A percentile compares a stretch with the other conserved stretches of the same genome.
These are phyloP conservation scores for Patella ulyssiponensis DNA, from an alignment of 2,888 invertebrate species.

Conservation along the genomic window DNA sequence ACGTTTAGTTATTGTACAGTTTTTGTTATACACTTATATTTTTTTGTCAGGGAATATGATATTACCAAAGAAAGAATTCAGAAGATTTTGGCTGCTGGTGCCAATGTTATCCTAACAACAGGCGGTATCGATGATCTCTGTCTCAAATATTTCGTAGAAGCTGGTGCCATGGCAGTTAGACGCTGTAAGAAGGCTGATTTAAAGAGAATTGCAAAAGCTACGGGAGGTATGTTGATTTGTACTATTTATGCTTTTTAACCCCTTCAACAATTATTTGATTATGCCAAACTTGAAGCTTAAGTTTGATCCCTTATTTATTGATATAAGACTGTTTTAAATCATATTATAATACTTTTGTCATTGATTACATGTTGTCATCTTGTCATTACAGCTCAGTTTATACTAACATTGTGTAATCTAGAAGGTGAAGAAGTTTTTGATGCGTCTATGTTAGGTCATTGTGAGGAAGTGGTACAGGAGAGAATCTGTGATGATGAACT, in stretches of 20 bases:
- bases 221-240: constrained; percentile 78
- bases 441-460: constrained; percentile 90
- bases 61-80: constrained; percentile 98
- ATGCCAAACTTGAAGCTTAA: too few species aligned
- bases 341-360: neutral
- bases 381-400: constrained; percentile 74
- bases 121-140: constrained; percentile 99
- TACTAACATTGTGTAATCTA: constrained; percentile 96
- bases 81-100: constrained; percentile 93
- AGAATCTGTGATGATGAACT: constrained; percentile 97
- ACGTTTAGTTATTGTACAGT: neutral
- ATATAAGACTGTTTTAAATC: neutral
- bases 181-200: constrained; percentile 95
- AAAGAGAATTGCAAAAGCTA: constrained; percentile 98
- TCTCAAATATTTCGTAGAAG: constrained; percentile 97
- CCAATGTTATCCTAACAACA: constrained; percentile 93
- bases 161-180: constrained; percentile 96
- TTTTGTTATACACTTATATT: neutral
- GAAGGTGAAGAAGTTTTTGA: constrained; percentile 99
- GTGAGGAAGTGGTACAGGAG: constrained; percentile 86
- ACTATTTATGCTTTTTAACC: neutral
- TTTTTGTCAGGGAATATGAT: constrained; percentile 83
- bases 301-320: too few species aligned
- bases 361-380: neutral
- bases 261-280: too few species aligned